phyloP scores from a whole-genome alignment of 2,113 vertebrate species.

The Globicephala melas region DNA sequence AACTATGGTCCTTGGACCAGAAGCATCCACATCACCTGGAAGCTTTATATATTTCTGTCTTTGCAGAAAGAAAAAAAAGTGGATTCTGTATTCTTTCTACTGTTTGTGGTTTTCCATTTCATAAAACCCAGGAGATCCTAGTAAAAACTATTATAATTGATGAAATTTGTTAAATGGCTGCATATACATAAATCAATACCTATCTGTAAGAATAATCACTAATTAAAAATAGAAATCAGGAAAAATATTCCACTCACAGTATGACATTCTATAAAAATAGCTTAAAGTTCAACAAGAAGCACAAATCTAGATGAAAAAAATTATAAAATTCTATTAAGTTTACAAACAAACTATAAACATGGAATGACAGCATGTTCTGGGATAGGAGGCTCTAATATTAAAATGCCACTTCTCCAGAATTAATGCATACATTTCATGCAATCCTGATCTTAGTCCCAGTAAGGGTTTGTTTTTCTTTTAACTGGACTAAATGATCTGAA shows the following conservation, averaged over 20 bases:
- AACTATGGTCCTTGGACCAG: neutral
- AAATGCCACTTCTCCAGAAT: neutral
- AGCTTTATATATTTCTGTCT: neutral
- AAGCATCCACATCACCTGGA: neutral
- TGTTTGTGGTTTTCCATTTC: neutral
- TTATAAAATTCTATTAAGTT: neutral
- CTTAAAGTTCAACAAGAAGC: neutral
- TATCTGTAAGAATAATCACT: neutral
- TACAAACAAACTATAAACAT: neutral
- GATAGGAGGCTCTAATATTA: neutral
- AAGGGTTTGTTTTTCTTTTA: neutral
- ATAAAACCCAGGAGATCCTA: neutral
- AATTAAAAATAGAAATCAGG: neutral
- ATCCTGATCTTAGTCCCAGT: neutral
- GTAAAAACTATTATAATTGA: neutral
- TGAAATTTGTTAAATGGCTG: neutral
- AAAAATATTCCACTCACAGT: neutral
- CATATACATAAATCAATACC: neutral
- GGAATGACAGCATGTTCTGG: neutral
- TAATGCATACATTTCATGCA: neutral
- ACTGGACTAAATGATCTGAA: neutral
- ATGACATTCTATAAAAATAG: neutral
- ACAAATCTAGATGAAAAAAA: neutral
- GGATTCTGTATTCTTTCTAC: neutral
- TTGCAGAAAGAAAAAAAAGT: neutral